Evolutionary conservation across 2,888 invertebrate species (phyloP), one percentile per base, ranked within the genome.

Genomic region (Pollenia angustigena): DNA sequence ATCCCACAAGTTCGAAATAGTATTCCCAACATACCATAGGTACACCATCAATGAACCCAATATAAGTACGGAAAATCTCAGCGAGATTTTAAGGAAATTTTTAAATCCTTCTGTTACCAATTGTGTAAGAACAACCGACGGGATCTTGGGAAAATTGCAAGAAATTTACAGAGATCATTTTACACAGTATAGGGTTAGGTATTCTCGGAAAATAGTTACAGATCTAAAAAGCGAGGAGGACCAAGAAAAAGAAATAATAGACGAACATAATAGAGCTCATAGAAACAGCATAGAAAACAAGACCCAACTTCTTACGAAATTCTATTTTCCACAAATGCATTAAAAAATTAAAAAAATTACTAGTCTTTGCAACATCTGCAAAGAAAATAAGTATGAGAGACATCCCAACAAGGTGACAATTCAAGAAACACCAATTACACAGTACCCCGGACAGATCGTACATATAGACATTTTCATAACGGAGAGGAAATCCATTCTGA

Each of bases 51-150:
- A 54, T 10, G 75, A 75, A 76, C 48, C 75, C 12, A 50, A 60
- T 12, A n/a, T 75, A 32, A 32, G 32, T n/a, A 48, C n/a, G 2
- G 7, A 14, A 14, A 50, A 75, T 11, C 50, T 75, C 2, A 62
- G 16, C 7, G 18, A 68, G 12, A 42, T 78, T 32, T 40, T 76
- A 42, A 69, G 60, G 40, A 84, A 72, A 79, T 79, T 72, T 23
- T 64, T 80, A n/a, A 80, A 75, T 42, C 56, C 74, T 40, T 84
- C 60, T 14, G 72, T 84, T 14, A 74, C 79, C 9, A 80, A 85
- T 60, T 58, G 60, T 18, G 75, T 71, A 42, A 85, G 71, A 48
- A 76, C 81, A 7, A 50, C 75, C 42, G 56, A 76, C 32, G 48
- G 64, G 6, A 81, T 81, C 32, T 18, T 85, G 14, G 76, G 71